These are phyloP conservation scores for Brachynemurus nebulosus DNA, from an alignment of 2,888 invertebrate genomes.

Conservation along the genomic window DNA sequence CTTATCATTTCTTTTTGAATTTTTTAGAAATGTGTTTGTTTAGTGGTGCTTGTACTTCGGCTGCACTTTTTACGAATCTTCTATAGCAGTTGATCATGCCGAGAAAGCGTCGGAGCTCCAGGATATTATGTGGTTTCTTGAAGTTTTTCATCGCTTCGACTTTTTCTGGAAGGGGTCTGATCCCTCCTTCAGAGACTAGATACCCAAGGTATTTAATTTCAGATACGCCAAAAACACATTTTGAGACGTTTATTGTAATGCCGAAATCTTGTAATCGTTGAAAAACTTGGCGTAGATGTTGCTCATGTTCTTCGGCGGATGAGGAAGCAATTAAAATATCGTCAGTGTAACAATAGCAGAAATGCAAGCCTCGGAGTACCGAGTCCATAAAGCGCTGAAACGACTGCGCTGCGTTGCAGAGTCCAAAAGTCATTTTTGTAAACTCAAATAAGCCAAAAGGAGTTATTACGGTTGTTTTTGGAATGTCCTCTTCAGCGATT, in stretches of 20 bases:
- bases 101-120: not conserved
- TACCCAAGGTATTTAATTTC: not conserved
- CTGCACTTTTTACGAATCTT: not conserved
- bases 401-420: slow-evolving; percentile 20
- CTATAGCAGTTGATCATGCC: not conserved
- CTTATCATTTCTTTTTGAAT: not conserved
- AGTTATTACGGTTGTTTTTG: too few relatives aligned
- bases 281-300: slow-evolving; percentile 13
- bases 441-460: too few relatives aligned
- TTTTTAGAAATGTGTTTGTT: slow-evolving; percentile 1
- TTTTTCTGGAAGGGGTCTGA: not conserved
- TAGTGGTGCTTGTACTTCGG: not conserved
- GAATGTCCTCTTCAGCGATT: too few relatives aligned
- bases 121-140: too few relatives aligned
- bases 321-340: slow-evolving; percentile 15
- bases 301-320: slow-evolving; percentile 13
- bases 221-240: not conserved
- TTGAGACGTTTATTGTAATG: not conserved
- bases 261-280: not conserved
- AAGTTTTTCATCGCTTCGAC: not conserved
- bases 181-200: not conserved
- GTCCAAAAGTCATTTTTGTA: slow-evolving; percentile 22
- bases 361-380: slow-evolving; percentile 1
- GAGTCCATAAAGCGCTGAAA: slow-evolving; percentile 10
- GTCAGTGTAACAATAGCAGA: slow-evolving; percentile 9